Conservation (phyloP, 2,888 invertebrate species). For the Bembecia ichneumoniformis region DNA sequence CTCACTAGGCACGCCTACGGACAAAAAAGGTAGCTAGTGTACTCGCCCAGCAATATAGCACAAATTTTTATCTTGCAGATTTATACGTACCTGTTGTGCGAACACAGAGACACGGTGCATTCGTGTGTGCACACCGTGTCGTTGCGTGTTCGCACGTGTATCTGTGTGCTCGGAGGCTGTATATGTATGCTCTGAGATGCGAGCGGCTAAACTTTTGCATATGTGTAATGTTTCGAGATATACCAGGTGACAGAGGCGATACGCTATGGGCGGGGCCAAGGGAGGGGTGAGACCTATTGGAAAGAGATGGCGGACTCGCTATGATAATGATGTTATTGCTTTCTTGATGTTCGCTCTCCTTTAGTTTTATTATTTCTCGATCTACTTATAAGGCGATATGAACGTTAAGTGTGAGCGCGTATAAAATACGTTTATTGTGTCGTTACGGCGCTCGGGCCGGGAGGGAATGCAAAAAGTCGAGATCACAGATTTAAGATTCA, state of each 20-base stretch:
- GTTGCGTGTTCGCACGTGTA: slow-evolving; percentile 15
- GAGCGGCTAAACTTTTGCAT: slow-evolving; percentile 68
- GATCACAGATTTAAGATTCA: slow-evolving; percentile 60
- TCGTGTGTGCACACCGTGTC: slow-evolving; percentile 10
- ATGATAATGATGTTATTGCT: slow-evolving; percentile 74
- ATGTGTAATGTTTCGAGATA: slow-evolving; percentile 73
- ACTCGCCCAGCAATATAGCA: slow-evolving; percentile 52
- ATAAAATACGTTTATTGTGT: slow-evolving; percentile 69
- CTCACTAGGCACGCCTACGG: slow-evolving; percentile 67
- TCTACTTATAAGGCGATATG: slow-evolving; percentile 71
- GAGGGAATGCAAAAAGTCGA: slow-evolving; percentile 61
- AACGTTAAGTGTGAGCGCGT: slow-evolving; percentile 66
- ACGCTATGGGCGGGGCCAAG: slow-evolving; percentile 63
- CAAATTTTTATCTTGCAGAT: slow-evolving; percentile 69
- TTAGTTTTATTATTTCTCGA: slow-evolving; percentile 71
- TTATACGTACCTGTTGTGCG: slow-evolving; percentile 32
- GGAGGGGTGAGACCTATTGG: slow-evolving; percentile 67
- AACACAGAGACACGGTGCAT: slow-evolving; percentile 26
- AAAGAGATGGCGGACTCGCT: slow-evolving; percentile 69
- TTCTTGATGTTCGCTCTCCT: slow-evolving; percentile 67
- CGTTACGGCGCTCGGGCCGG: slow-evolving; percentile 44
- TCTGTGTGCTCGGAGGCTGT: slow-evolving; percentile 28
- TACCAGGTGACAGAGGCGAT: slow-evolving; percentile 70
- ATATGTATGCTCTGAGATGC: slow-evolving; percentile 37
- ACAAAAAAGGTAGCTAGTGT: slow-evolving; percentile 46